Percentiles rank a stretch among this genome's conserved stretches.
phyloP scores from a whole-genome alignment of 2,113 vertebrate species.

The Onychorhynchus coronatus region DNA sequence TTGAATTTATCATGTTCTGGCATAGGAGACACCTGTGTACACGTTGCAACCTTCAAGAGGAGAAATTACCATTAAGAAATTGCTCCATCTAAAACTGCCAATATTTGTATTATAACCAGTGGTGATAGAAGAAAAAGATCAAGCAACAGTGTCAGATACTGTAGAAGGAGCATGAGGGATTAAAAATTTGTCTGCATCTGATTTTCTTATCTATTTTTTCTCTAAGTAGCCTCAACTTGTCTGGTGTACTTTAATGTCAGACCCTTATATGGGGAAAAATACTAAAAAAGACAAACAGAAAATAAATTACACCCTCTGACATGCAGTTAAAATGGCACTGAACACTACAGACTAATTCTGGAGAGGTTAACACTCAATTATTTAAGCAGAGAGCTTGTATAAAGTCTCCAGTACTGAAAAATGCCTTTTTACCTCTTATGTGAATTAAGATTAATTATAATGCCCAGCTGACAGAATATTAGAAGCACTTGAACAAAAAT shows the following conservation, averaged over 20 bases:
- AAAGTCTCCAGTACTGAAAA: background rate
- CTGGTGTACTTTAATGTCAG: background rate
- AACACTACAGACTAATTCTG: background rate
- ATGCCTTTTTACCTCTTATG: background rate
- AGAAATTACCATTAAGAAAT: background rate
- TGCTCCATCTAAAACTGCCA: background rate
- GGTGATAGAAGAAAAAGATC: background rate
- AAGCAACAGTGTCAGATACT: background rate
- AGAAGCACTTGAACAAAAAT: background rate
- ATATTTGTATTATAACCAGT: background rate
- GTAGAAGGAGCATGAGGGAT: background rate
- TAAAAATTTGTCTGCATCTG: background rate
- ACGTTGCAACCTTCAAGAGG: background rate
- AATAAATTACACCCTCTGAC: background rate
- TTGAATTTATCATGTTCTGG: background rate
- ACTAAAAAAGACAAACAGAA: background rate
- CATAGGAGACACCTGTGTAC: background rate
- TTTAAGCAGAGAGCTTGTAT: background rate
- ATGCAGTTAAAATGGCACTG: background rate
- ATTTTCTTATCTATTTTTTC: background rate
- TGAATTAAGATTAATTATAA: constrained; percentile 25
- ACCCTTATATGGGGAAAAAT: background rate
- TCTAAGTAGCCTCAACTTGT: background rate
- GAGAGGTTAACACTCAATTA: background rate
- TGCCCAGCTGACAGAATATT: background rate